Evolutionary conservation across 2,797 vertebrate genomes (phyloP).

Genomic region (Rallus crepitans): DNA sequence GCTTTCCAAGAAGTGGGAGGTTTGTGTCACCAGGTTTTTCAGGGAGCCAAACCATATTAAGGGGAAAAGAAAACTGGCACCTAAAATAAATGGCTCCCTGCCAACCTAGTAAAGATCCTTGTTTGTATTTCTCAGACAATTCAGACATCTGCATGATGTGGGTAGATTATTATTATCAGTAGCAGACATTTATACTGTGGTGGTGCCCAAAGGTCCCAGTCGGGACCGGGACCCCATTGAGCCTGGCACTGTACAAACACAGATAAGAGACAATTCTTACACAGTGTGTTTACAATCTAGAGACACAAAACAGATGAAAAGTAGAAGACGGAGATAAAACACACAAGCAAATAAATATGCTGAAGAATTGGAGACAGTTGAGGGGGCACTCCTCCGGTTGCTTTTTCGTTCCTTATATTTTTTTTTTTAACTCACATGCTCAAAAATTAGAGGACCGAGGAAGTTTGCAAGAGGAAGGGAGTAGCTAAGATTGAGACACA

Average conservation of each 20-base stretch:
- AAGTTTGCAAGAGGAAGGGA: conserved; percentile 56
- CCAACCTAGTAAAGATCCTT: conserved; percentile 60
- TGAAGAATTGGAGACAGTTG: background rate
- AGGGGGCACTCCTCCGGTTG: background rate
- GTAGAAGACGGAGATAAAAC: background rate
- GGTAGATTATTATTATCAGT: conserved; percentile 65
- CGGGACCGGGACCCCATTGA: background rate
- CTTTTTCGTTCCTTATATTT: background rate
- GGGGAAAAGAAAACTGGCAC: conserved; percentile 63
- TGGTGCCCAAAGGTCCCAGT: conserved; percentile 63
- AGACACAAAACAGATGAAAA: conserved; percentile 64
- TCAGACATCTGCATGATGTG: conserved; percentile 63
- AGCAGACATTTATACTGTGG: conserved; percentile 56
- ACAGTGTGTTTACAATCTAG: conserved; percentile 30
- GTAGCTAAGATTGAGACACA: conserved; percentile 23
- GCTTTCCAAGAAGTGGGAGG: conserved; percentile 46
- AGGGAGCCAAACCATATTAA: background rate
- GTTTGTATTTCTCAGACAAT: conserved; percentile 70
- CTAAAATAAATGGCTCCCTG: conserved; percentile 35
- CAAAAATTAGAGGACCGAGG: background rate
- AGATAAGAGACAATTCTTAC: conserved; percentile 66
- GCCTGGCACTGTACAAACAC: conserved; percentile 68
- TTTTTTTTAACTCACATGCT: background rate
- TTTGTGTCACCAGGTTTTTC: conserved; percentile 34
- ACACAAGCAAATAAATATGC: conserved; percentile 36